Percentiles rank a stretch among this genome's conserved stretches.
Conservation (phyloP, 2,797 vertebrate species). For the Gallinago solitaria region DNA sequence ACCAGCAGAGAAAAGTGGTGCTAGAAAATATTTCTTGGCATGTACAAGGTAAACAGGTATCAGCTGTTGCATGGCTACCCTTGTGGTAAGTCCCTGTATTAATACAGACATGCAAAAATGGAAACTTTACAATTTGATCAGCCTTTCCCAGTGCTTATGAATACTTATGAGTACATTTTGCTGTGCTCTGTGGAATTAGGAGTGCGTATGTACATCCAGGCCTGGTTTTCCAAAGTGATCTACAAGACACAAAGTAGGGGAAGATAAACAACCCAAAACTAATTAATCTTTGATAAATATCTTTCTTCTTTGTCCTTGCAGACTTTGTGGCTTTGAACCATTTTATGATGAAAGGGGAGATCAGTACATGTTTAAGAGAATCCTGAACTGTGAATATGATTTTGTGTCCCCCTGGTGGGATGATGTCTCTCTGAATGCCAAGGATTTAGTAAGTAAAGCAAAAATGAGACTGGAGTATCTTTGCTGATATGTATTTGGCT, state of each 20-base stretch:
- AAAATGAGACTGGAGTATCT: not conserved
- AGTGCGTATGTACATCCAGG: not conserved
- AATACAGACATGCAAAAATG: not conserved
- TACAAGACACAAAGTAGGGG: not conserved
- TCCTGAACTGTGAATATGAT: conserved; percentile 90
- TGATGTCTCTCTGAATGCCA: conserved; percentile 89
- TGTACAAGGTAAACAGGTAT: not conserved
- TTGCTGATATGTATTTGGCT: not conserved
- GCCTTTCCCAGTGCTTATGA: not conserved
- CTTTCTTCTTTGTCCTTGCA: conserved; percentile 55
- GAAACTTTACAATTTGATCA: not conserved
- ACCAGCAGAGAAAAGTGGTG: not conserved
- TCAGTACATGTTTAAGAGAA: conserved; percentile 89
- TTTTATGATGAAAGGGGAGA: conserved; percentile 90
- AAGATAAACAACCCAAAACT: not conserved
- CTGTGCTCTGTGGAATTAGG: not conserved
- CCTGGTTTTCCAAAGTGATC: not conserved
- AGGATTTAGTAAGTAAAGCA: conserved; percentile 85
- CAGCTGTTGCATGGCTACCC: not conserved
- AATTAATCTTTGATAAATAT: not conserved
- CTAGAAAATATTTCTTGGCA: not conserved
- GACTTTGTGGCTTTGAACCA: conserved; percentile 90
- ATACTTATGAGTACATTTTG: not conserved
- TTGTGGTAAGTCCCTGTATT: not conserved
- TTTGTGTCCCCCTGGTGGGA: conserved; percentile 94